Evolutionary conservation across 1,140 invertebrate genomes (phyloP), one percentile per base, ranked within the genome.

Genomic region (Bilobella aurantiaca): DNA sequence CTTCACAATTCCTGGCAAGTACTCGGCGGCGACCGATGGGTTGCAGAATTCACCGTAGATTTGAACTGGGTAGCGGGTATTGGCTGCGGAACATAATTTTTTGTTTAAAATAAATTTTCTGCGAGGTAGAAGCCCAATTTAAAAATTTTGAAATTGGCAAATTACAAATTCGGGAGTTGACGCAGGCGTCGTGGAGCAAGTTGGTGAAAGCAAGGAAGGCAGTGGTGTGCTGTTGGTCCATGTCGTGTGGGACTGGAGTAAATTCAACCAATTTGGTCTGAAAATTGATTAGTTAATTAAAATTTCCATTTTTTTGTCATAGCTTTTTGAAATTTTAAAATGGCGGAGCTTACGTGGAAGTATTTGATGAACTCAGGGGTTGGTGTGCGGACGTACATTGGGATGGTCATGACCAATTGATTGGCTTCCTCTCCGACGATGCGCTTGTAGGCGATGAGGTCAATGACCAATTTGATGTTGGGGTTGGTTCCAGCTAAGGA

Each of bases 11-110:
- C 59, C 63, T 14, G 67, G 69, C 21, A 71, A 23, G 56, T 66
- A 69, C n/a, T 63, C 58, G 27, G 66, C 57, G 25, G 71, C 64
- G 31, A 64, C 23, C n/a, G 49, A 21, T 3, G 59, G 65, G 64
- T 58, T 30, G 59, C 74, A 73, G 66, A 74, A 73, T 61, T 72
- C 46, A 34, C 74, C 74, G 62, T 73, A 74, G 14, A 67, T 27
- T 27, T 67, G 53, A 49, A 71, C 68, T 37, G 73, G 72, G 71
- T 66, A 74, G 37, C 69, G 65, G 60, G 60, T 63, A 46, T 67
- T 53, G 49, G 49, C 49, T 53, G 49, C 23, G 21, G 5, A 23
- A 23, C 25, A 53, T 16, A 8, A 53, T 18, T 18, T 53, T 8
- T 42, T 42, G 18, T 12, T 53, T 12, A 53, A 8, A 53, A 53